Evolutionary conservation across 2,888 invertebrate species (phyloP).

Genomic region (Hypercompe scribonia): DNA sequence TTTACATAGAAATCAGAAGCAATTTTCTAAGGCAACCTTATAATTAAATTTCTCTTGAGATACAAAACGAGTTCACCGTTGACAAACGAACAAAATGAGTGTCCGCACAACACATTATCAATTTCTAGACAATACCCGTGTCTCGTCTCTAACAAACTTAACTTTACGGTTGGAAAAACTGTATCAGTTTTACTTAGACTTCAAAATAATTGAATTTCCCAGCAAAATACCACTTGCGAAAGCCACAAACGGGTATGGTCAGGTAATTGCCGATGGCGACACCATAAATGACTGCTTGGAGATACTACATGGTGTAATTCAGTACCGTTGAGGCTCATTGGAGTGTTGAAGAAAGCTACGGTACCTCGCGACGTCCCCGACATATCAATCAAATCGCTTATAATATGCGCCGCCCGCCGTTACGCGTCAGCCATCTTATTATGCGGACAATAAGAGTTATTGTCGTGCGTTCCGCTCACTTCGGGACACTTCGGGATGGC

Average conservation of each 20-base stretch:
- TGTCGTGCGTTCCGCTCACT: slow-evolving; percentile 52
- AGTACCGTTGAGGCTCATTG: slow-evolving; percentile 82
- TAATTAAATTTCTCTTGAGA: slow-evolving; percentile 73
- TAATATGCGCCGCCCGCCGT: slow-evolving; percentile 73
- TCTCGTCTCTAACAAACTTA: slow-evolving; percentile 49
- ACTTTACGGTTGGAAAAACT: slow-evolving; percentile 36
- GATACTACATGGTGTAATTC: slow-evolving; percentile 80
- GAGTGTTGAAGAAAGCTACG: slow-evolving; percentile 83
- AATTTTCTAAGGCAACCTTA: slow-evolving; percentile 36
- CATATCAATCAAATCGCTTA: slow-evolving; percentile 84
- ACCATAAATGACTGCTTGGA: slow-evolving; percentile 79
- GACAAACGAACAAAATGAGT: slow-evolving; percentile 62
- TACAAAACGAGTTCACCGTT: slow-evolving; percentile 58
- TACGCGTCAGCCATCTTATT: slow-evolving; percentile 62
- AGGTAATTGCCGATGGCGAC: slow-evolving; percentile 78
- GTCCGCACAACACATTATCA: slow-evolving; percentile 67
- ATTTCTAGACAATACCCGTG: slow-evolving; percentile 73
- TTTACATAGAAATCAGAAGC: slow-evolving; percentile 23
- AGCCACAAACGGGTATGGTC: slow-evolving; percentile 50
- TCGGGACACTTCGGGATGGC: slow-evolving; percentile 70
- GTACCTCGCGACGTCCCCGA: slow-evolving; percentile 76
- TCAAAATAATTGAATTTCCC: slow-evolving; percentile 43
- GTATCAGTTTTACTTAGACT: slow-evolving; percentile 35
- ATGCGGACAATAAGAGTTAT: slow-evolving; percentile 59
- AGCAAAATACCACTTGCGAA: slow-evolving; percentile 50